phyloP scores from a whole-genome alignment of 2,113 vertebrate genomes.

The Hucho hucho region DNA sequence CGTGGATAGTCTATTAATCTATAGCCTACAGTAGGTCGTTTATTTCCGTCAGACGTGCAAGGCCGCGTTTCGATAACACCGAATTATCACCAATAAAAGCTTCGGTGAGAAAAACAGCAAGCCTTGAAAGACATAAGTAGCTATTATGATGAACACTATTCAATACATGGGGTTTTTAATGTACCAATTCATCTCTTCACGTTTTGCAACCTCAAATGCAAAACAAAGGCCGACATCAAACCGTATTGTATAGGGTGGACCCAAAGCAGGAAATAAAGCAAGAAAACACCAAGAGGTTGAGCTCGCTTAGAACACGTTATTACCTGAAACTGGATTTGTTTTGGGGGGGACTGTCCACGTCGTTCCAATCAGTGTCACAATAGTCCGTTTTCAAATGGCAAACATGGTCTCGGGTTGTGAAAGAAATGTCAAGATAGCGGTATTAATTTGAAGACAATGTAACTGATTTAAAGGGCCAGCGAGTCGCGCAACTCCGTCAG shows the following conservation, averaged over 20 bases:
- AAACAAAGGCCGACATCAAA: conserved; percentile 8
- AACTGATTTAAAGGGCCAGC: conserved; percentile 46
- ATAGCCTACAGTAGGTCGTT: neutral
- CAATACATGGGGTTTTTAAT: neutral
- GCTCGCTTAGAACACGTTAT: conserved; percentile 39
- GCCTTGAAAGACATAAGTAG: conserved; percentile 25
- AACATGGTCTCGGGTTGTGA: conserved; percentile 53
- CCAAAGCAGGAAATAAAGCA: conserved; percentile 52
- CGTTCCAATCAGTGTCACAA: conserved; percentile 37
- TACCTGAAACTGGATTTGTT: conserved; percentile 64
- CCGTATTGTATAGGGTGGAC: conserved; percentile 1
- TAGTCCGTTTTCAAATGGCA: conserved; percentile 59
- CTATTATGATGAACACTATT: conserved; percentile 14
- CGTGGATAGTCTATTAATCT: neutral
- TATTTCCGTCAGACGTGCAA: conserved; percentile 44
- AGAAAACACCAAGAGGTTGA: conserved; percentile 48
- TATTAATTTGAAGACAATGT: conserved; percentile 46
- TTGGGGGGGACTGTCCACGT: conserved; percentile 28
- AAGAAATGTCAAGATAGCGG: conserved; percentile 31
- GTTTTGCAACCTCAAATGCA: neutral
- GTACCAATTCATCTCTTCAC: neutral
- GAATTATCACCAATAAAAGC: conserved; percentile 25
- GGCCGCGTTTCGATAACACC: conserved; percentile 52
- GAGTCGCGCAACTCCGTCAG: conserved; percentile 31
- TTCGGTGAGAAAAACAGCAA: conserved; percentile 14